A percentile compares a stretch with the other conserved stretches of the same genome.
phyloP scores from a whole-genome alignment of 2,797 vertebrate genomes.

The Enoplosus armatus region DNA sequence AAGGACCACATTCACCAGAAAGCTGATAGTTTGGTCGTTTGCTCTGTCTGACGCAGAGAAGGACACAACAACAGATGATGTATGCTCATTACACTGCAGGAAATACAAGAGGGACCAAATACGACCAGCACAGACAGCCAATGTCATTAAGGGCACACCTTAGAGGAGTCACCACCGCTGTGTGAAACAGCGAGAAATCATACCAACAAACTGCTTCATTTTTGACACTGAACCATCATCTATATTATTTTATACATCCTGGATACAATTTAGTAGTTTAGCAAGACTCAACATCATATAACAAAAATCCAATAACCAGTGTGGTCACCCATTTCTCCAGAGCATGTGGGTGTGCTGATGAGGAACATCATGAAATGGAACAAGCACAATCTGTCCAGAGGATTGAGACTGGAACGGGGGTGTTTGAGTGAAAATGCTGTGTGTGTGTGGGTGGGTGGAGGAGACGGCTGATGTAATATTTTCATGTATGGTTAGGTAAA shows the following conservation, averaged over 20 bases:
- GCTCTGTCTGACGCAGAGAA: slow-evolving; percentile 19
- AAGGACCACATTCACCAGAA: slow-evolving; percentile 10
- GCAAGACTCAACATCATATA: slow-evolving; percentile 16
- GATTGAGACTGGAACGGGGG: slow-evolving; percentile 1
- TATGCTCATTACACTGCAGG: slow-evolving; percentile 33
- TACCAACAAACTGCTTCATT: slow-evolving; percentile 1
- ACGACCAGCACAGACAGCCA: slow-evolving; percentile 6
- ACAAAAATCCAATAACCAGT: slow-evolving; percentile 10
- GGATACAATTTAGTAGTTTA: slow-evolving; percentile 6
- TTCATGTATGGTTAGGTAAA: slow-evolving; percentile 31
- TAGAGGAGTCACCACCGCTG: not conserved
- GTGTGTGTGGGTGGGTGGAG: slow-evolving; percentile 30
- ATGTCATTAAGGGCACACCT: slow-evolving; percentile 10
- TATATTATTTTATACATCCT: slow-evolving; percentile 24
- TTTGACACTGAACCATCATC: not conserved
- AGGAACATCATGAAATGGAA: slow-evolving; percentile 51
- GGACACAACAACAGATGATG: slow-evolving; percentile 22
- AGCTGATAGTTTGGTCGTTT: slow-evolving; percentile 26
- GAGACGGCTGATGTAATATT: slow-evolving; percentile 44
- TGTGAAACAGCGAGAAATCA: not conserved
- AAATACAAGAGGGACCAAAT: slow-evolving; percentile 9
- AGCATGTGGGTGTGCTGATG: slow-evolving; percentile 38
- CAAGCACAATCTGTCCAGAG: slow-evolving; percentile 28
- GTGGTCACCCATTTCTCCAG: slow-evolving; percentile 30
- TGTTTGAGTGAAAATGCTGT: slow-evolving; percentile 16